Conservation (phyloP, 1,140 invertebrate genomes). For the Proales similis region DNA sequence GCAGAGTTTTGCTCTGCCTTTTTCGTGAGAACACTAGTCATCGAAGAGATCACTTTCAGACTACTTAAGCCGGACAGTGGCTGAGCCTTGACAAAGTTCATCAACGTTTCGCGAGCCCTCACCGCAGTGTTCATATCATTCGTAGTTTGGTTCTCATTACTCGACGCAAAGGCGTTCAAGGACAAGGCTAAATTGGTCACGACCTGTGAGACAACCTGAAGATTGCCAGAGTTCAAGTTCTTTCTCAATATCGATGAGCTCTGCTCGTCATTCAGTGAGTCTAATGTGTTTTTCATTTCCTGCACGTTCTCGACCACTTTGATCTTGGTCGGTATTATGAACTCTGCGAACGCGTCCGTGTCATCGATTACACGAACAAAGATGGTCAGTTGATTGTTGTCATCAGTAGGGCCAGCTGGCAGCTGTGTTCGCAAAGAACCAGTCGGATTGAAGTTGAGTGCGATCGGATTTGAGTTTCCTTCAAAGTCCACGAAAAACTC, state of each 20-base stretch:
- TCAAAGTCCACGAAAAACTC: slow-evolving; percentile 12
- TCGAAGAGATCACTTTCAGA: slow-evolving; percentile 7
- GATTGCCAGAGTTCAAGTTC: too few species aligned
- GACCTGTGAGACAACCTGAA: too few species aligned
- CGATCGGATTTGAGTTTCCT: slow-evolving; percentile 2
- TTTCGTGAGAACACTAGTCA: background rate
- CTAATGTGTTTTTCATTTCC: slow-evolving; percentile 41
- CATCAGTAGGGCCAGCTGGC: background rate
- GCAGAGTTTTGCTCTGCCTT: too few species aligned
- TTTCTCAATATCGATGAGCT: too few species aligned
- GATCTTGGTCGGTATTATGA: background rate
- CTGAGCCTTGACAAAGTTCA: background rate
- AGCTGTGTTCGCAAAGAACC: background rate
- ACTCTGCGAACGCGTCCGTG: slow-evolving; percentile 13
- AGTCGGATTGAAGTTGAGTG: background rate
- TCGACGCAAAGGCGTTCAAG: slow-evolving; percentile 1
- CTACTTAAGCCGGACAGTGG: slow-evolving; percentile 7
- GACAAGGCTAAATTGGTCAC: too few species aligned
- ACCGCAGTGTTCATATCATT: background rate
- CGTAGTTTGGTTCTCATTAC: background rate
- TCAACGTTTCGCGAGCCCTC: slow-evolving; percentile 1
- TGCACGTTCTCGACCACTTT: background rate
- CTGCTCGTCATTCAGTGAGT: slow-evolving; percentile 40
- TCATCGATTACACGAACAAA: slow-evolving; percentile 13
- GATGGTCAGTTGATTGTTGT: background rate